phyloP scores from a whole-genome alignment of 2,888 invertebrate genomes.

The Blera fallax region DNA sequence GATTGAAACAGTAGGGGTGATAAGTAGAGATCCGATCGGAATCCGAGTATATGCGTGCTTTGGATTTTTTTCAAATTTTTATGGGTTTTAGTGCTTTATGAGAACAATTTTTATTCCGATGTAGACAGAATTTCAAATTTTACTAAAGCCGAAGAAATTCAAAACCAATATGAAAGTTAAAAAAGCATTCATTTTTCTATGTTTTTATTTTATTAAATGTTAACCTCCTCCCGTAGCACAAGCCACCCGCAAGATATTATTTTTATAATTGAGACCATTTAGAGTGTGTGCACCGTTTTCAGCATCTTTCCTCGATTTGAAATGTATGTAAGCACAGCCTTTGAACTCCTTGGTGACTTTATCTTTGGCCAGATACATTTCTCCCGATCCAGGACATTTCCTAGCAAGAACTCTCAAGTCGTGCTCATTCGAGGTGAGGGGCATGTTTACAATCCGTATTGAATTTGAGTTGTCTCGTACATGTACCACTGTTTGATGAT shows the following conservation, averaged over 20 bases:
- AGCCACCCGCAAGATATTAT: neutral
- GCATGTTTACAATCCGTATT: conserved; percentile 34
- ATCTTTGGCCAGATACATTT: conserved; percentile 40
- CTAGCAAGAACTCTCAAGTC: conserved; percentile 3
- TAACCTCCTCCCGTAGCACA: conserved; percentile 5
- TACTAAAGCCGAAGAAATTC: no score
- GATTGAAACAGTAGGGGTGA: no score
- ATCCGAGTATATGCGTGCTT: no score
- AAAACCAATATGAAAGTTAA: no score
- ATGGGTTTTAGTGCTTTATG: no score
- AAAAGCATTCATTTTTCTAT: no score
- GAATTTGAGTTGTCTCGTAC: conserved; percentile 19
- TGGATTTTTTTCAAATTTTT: no score
- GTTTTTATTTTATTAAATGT: neutral
- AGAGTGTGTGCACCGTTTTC: conserved; percentile 15
- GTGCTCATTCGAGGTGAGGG: neutral
- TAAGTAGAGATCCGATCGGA: no score
- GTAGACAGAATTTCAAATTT: no score
- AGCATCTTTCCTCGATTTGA: conserved; percentile 26
- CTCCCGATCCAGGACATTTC: neutral
- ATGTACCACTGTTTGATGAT: neutral
- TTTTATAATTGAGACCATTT: conserved; percentile 30
- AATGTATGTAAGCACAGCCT: conserved; percentile 44
- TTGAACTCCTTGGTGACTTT: neutral
- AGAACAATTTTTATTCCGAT: no score